Base-by-base conservation (phyloP, 2,113 vertebrate genomes). In the Mus pahari region DNA sequence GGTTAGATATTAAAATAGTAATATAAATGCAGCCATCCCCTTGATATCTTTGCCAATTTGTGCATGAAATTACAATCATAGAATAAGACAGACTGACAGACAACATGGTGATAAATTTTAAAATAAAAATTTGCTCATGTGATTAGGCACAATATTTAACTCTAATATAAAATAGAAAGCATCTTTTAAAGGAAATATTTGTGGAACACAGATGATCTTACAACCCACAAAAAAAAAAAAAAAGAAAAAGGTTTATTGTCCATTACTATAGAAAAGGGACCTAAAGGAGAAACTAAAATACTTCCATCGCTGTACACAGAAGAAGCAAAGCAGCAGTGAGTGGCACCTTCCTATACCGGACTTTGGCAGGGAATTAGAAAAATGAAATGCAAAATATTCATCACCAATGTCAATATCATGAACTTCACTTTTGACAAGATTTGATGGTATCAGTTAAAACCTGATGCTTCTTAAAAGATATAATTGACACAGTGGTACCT, bases 1-100 rank as follows among this genome's bases (percentile, higher is more conserved):
- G 64, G 33, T 71, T 16, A 77, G 9, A 94, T 88, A 81, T 50
- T 92, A 84, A 93, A 96, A 42, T 3, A 91, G 5, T 62, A 84
- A 60, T 45, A 75, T 2, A 90, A 31, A 60, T 74, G 24, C 3
- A 73, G 66, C 28, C 9, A 1, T 6, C 11, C 60, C 33, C 55
- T 89, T 42, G 75, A 84, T 87, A 66, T 92, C 17, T 94, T 90
- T 94, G n/a, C 7, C 74, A 20, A 48, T 45, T 55, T 45, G 1
- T 86, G 0, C 50, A 84, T 84, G n/a, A 48, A 94, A 75, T 17
- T 75, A 75, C 50, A n/a, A 36, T 58, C 48, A 75, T 33, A 53
- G 31, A 28, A 50, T 22, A 33, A 89, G n/a, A 24, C 84, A 86
- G 11, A 24, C 84, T 83, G 11, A 24, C 84, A 86, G 8, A 45